Percentiles rank a stretch among this genome's conserved stretches.
Evolutionary conservation across 1,140 invertebrate species (phyloP).

Genomic region (Drosophila persimilis): DNA sequence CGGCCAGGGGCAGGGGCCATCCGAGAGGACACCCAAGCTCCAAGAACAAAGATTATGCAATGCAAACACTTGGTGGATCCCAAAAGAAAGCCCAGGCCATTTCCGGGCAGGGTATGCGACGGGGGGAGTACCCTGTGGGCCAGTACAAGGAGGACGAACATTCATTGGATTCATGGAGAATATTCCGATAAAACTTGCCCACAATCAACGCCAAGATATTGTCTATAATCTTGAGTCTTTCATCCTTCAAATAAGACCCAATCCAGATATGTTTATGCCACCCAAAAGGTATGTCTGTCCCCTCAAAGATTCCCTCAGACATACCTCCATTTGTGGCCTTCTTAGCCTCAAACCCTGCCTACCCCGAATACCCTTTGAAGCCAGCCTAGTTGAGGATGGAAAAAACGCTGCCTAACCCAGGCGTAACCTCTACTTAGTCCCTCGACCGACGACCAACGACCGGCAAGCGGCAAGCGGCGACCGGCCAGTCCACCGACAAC

Average conservation of each 20-base stretch:
- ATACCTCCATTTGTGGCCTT: no score
- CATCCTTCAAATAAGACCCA: no score
- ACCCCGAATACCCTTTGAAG: constrained; percentile 5
- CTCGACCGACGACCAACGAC: background rate
- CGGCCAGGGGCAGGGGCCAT: constrained; percentile 14
- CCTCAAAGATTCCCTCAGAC: no score
- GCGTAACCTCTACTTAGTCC: constrained; percentile 78
- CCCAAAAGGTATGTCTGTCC: no score
- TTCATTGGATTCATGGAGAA: no score
- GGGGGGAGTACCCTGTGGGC: background rate
- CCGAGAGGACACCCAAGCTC: constrained; percentile 74
- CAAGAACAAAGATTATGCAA: constrained; percentile 72
- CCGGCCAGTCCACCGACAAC: constrained; percentile 48
- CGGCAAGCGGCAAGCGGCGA: constrained; percentile 6
- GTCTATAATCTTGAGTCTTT: no score
- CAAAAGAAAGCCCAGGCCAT: constrained; percentile 1
- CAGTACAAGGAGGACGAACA: no score
- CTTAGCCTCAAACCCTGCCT: background rate
- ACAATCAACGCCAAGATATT: no score
- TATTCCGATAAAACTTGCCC: no score
- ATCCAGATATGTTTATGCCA: no score
- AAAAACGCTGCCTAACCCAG: constrained; percentile 75
- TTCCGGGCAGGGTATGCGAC: background rate
- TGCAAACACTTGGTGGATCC: constrained; percentile 68
- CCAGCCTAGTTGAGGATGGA: constrained; percentile 2